phyloP scores from a whole-genome alignment of 2,888 invertebrate genomes.

The Spilarctia lutea region DNA sequence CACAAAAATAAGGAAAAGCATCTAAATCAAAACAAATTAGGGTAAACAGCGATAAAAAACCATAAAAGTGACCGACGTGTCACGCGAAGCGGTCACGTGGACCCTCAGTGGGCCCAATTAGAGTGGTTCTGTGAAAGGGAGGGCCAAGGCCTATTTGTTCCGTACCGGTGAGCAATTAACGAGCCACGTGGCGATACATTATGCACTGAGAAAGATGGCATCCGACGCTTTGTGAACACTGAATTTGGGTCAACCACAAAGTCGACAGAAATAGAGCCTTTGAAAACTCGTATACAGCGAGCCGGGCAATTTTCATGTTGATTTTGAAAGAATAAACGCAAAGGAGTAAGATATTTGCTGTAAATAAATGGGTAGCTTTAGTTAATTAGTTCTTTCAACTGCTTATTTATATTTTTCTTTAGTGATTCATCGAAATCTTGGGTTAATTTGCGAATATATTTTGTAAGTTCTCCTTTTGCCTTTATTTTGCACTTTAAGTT shows the following conservation, averaged over 20 bases:
- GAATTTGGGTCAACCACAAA: conserved; percentile 46
- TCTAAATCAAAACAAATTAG: conserved; percentile 25
- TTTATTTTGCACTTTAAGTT: background rate
- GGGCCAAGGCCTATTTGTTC: conserved; percentile 45
- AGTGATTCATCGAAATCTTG: background rate
- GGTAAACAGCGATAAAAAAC: conserved; percentile 22
- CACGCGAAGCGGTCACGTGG: conserved; percentile 60
- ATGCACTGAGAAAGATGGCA: conserved; percentile 58
- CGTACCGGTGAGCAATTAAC: conserved; percentile 58
- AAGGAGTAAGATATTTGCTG: conserved; percentile 22
- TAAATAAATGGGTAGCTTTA: conserved; percentile 19
- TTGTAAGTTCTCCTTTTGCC: background rate
- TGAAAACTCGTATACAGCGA: conserved; percentile 31
- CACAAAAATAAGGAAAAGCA: conserved; percentile 12
- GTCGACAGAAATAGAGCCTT: conserved; percentile 40
- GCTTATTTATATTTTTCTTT: conserved; percentile 6
- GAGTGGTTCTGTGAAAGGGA: conserved; percentile 50
- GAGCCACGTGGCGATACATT: conserved; percentile 60
- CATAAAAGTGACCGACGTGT: conserved; percentile 61
- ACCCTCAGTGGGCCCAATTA: conserved; percentile 76
- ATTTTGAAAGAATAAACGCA: conserved; percentile 27
- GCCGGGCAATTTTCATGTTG: conserved; percentile 27
- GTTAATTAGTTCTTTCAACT: conserved; percentile 11
- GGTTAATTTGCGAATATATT: background rate
- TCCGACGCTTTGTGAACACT: conserved; percentile 44